These are phyloP conservation scores for Bovichtus variegatus DNA, from an alignment of 2,797 vertebrate species.

Conservation along the genomic window DNA sequence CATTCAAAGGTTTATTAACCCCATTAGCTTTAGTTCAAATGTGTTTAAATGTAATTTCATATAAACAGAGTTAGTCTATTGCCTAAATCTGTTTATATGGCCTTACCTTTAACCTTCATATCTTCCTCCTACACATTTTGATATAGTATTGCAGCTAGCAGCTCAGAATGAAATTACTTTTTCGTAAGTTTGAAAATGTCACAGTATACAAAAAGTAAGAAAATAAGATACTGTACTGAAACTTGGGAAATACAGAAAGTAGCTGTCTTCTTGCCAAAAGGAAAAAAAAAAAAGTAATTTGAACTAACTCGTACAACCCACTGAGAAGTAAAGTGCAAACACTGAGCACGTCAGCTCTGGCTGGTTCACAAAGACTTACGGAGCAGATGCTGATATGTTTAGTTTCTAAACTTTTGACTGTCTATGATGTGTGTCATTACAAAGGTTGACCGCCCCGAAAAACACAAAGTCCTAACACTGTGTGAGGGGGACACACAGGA, in stretches of 20 bases:
- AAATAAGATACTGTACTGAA: background rate
- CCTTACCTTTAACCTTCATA: background rate
- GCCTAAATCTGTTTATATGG: background rate
- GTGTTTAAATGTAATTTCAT: background rate
- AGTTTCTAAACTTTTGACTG: constrained; percentile 57
- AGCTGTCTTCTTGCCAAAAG: constrained; percentile 2
- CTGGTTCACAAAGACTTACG: constrained; percentile 39
- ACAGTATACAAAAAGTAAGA: background rate
- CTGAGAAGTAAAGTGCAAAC: constrained; percentile 47
- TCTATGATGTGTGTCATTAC: constrained; percentile 49
- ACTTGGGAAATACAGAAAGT: background rate
- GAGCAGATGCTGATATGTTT: constrained; percentile 47
- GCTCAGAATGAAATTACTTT: background rate
- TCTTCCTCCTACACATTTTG: constrained; percentile 3
- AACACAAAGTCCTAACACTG: constrained; percentile 54
- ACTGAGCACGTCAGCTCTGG: constrained; percentile 49
- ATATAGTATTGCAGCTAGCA: background rate
- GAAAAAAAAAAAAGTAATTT: background rate
- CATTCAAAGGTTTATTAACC: background rate
- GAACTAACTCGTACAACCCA: background rate
- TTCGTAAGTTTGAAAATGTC: background rate
- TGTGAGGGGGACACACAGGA: constrained; percentile 40
- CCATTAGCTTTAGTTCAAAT: background rate
- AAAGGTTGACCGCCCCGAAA: constrained; percentile 37
- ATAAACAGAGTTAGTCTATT: no score